A percentile compares a stretch with the other conserved stretches of the same genome.
Conservation (phyloP, 1,140 invertebrate genomes). For the Pseudomyrmex gracilis region DNA sequence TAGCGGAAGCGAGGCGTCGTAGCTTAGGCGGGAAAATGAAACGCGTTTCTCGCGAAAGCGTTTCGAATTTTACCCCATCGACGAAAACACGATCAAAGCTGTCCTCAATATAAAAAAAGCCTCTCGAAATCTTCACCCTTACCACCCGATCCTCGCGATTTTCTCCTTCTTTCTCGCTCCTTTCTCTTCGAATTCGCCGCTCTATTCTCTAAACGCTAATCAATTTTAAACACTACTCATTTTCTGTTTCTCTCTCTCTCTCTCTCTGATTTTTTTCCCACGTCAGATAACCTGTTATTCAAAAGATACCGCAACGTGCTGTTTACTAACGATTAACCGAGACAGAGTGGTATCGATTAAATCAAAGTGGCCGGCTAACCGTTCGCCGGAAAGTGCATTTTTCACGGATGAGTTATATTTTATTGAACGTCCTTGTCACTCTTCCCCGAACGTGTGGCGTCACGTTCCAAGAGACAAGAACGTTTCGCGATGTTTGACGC, state of each 20-base stretch:
- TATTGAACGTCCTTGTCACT: conserved; percentile 23
- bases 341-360: conserved; percentile 24
- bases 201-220: conserved; percentile 9
- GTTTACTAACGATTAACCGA: too few species aligned
- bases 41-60: conserved; percentile 59
- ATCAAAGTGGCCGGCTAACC: conserved; percentile 5
- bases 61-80: conserved; percentile 66
- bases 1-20: background rate
- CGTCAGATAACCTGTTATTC: background rate
- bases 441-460: background rate
- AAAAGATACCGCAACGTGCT: too few species aligned
- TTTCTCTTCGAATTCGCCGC: background rate
- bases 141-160: conserved; percentile 29
- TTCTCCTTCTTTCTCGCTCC: conserved; percentile 9
- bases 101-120: conserved; percentile 50
- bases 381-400: background rate
- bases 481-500: background rate
- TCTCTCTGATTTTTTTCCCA: background rate
- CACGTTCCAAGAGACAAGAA: background rate
- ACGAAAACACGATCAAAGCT: conserved; percentile 68
- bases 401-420: conserved; percentile 27
- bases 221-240: conserved; percentile 28
- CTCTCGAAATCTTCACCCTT: conserved; percentile 51
- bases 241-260: background rate
- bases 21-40: conserved; percentile 58